Base-by-base conservation (phyloP, 2,888 invertebrate genomes). In the Lacanobia wlatinum region DNA sequence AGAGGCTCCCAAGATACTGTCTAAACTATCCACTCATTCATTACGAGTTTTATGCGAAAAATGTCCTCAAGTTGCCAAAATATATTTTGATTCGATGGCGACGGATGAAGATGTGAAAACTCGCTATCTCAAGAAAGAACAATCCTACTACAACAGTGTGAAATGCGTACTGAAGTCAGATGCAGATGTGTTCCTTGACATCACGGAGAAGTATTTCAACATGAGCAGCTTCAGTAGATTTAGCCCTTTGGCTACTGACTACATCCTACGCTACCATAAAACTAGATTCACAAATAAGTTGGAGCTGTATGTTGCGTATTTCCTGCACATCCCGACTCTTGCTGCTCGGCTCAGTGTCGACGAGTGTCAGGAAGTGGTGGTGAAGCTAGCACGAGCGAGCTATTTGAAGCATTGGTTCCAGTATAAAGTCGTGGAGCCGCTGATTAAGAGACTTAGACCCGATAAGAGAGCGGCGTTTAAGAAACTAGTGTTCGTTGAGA, bases 21-120 rank as follows among this genome's bases (percentile, higher is more conserved):
- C 87, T 1, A 90, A 92, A 74, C 65, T 94, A 34, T 89, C 89
- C 0, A 86, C 91, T 14, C 88, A 89, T 28, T 79, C 87, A 55
- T 82, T 94, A 8, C 92, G 91, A 84, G 68, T 91, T 0, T 76
- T 94, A n/a, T 88, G 90, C 46, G 93, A 94, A 80, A 87, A 76
- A 7, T 88, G 87, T 73, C 90, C 93, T 6, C 69, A 75, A 74
- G 85, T 90, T 0, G 89, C 90, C 0, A 88, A 89, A 76, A 63
- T 91, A 50, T 94, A 88, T 78, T 94, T 89, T 55, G 89, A 92
- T 38, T 82, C 83, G 6, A 76, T 93, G n/a, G 75, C 80, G 10
- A 82, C 73, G 0, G 86, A 90, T 46, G 73, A 82, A 18, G 70
- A 78, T 14, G 77, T 91, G 1, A 79, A 87, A 53, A 14, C 50